A percentile compares a stretch with the other conserved stretches of the same genome.
Conservation (phyloP, 2,888 invertebrate species). For the Lomographa bimaculata region DNA sequence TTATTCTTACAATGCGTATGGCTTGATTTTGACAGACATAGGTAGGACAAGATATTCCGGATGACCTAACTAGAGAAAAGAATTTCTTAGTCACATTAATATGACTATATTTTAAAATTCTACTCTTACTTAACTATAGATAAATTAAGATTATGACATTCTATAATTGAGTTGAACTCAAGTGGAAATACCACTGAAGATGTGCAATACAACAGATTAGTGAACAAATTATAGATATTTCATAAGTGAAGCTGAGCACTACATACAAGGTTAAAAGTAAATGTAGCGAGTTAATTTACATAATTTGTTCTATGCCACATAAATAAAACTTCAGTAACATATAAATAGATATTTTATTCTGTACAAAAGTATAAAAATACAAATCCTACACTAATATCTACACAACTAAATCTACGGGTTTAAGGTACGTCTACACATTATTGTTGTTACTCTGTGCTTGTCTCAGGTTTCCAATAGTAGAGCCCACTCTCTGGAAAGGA, state of each 20-base stretch:
- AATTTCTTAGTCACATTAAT: too few relatives aligned
- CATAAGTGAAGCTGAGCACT: not conserved
- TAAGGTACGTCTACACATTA: constrained; percentile 37
- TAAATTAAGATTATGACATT: too few relatives aligned
- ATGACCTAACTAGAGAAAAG: too few relatives aligned
- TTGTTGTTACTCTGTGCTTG: constrained; percentile 49
- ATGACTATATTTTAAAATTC: too few relatives aligned
- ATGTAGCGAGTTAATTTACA: too few relatives aligned
- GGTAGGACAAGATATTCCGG: too few relatives aligned
- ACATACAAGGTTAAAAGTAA: constrained; percentile 9
- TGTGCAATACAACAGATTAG: constrained; percentile 1
- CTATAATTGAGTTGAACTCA: too few relatives aligned
- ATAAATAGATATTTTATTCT: constrained; percentile 42
- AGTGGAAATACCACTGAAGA: too few relatives aligned
- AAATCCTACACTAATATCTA: constrained; percentile 32
- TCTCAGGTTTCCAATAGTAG: constrained; percentile 54
- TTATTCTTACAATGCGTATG: too few relatives aligned
- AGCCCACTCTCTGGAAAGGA: constrained; percentile 69
- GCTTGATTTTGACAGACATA: too few relatives aligned
- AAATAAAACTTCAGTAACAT: constrained; percentile 12
- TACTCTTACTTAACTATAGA: too few relatives aligned
- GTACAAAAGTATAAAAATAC: constrained; percentile 66
- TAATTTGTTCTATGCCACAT: too few relatives aligned
- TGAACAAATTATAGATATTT: constrained; percentile 4
- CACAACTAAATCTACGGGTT: constrained; percentile 20